phyloP scores from a whole-genome alignment of 2,113 vertebrate species.

The Phylloscopus whistleri region DNA sequence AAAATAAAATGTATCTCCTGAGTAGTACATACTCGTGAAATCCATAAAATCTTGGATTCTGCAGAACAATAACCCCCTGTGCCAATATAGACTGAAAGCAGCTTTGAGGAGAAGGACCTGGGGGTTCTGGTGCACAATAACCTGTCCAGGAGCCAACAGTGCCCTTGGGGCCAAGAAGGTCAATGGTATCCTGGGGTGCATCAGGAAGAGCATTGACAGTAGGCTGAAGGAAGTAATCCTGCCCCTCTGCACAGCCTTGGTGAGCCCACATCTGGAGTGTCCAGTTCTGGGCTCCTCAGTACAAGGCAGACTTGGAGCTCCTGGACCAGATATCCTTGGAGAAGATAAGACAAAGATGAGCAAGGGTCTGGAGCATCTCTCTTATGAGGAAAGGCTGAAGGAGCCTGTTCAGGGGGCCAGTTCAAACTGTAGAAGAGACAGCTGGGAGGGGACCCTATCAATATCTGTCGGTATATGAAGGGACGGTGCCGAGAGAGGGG shows the following conservation, averaged over 20 bases:
- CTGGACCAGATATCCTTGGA: too few relatives aligned
- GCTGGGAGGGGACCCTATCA: not conserved
- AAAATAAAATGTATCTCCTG: not conserved
- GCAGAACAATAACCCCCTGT: not conserved
- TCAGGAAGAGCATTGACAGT: not conserved
- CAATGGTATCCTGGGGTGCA: not conserved
- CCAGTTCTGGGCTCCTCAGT: not conserved
- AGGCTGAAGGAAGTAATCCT: not conserved
- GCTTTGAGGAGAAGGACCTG: not conserved
- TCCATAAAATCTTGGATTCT: not conserved
- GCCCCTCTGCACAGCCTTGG: not conserved
- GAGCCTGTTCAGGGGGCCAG: not conserved
- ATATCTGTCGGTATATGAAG: not conserved
- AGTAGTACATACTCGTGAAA: not conserved
- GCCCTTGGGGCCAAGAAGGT: not conserved
- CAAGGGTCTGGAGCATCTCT: not conserved
- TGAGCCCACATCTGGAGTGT: too few relatives aligned
- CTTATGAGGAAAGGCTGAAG: not conserved
- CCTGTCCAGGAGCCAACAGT: not conserved
- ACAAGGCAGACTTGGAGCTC: not conserved
- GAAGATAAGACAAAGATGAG: not conserved
- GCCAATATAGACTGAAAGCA: not conserved
- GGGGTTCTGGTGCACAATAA: not conserved
- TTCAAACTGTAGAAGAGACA: not conserved
- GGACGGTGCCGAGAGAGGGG: rapidly evolving